These are phyloP conservation scores for Pseudococcus longispinus DNA, from an alignment of 2,888 invertebrate genomes.

Conservation along the genomic window DNA sequence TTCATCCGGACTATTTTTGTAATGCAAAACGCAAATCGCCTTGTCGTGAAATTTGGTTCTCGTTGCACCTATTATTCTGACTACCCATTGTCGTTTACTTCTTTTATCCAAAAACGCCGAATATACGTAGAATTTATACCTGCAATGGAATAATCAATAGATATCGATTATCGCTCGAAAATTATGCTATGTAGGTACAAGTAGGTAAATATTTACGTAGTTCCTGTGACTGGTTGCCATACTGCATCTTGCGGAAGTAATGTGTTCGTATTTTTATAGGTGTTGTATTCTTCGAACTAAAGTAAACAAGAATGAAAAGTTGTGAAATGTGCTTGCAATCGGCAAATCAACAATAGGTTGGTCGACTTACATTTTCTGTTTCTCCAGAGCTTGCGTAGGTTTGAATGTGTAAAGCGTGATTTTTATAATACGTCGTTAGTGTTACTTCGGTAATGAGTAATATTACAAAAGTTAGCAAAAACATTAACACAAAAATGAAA, in stretches of 20 bases:
- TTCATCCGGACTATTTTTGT: slow-evolving; percentile 63
- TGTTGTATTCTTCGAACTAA: background rate
- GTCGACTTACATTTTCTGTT: background rate
- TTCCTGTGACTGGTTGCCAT: slow-evolving; percentile 80
- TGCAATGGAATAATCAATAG: slow-evolving; percentile 63
- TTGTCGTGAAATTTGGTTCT: slow-evolving; percentile 84
- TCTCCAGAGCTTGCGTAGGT: background rate
- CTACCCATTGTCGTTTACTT: slow-evolving; percentile 69
- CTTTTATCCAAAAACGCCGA: slow-evolving; percentile 87
- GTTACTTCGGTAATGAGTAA: slow-evolving; percentile 35
- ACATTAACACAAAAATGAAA: slow-evolving; percentile 43
- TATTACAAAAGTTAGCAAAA: slow-evolving; percentile 45
- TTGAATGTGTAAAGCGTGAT: background rate
- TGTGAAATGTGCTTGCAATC: background rate
- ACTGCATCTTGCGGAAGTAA: slow-evolving; percentile 75
- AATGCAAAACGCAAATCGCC: slow-evolving; percentile 83
- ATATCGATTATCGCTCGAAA: background rate
- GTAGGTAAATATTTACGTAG: slow-evolving; percentile 66
- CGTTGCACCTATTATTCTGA: slow-evolving; percentile 86
- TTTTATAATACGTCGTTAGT: slow-evolving; percentile 33
- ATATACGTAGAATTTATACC: slow-evolving; percentile 89
- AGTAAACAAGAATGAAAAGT: background rate
- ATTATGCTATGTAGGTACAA: background rate
- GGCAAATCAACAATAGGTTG: background rate
- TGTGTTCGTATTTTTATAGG: slow-evolving; percentile 64